Percentiles rank a stretch among this genome's conserved stretches.
phyloP scores from a whole-genome alignment of 2,888 invertebrate species.

The Cheiracanthium punctorium region DNA sequence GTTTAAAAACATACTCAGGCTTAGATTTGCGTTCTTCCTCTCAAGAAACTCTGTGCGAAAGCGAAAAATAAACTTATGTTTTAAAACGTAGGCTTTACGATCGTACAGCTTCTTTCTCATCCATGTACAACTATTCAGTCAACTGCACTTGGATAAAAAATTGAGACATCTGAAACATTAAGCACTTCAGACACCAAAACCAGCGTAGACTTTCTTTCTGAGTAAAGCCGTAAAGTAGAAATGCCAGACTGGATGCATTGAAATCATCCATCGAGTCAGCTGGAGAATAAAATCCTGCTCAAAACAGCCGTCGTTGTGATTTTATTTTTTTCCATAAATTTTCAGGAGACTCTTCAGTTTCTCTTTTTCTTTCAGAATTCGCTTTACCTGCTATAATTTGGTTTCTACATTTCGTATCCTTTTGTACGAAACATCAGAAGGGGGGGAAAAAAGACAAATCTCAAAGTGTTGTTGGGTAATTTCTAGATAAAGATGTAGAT shows the following conservation, averaged over 20 bases:
- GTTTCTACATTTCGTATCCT: background rate
- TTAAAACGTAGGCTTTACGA: background rate
- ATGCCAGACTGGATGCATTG: constrained; percentile 4
- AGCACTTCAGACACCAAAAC: constrained; percentile 2
- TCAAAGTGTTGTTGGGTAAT: background rate
- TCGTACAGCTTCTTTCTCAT: background rate
- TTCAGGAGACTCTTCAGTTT: background rate
- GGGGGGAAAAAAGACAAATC: background rate
- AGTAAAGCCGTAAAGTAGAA: background rate
- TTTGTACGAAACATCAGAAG: background rate
- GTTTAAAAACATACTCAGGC: no score
- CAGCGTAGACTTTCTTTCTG: background rate
- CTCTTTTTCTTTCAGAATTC: background rate
- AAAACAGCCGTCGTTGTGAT: constrained; percentile 3
- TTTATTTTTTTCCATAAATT: constrained; percentile 7
- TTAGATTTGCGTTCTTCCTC: no score
- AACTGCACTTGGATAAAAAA: background rate
- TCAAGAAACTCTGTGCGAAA: background rate
- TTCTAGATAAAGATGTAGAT: background rate
- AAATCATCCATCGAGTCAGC: constrained; percentile 15
- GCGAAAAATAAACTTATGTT: background rate
- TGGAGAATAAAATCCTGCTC: constrained; percentile 5
- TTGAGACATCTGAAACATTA: background rate
- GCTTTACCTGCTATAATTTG: background rate
- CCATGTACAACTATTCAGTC: background rate